phyloP scores from a whole-genome alignment of 2,888 invertebrate genomes.

The Himalopsyche japonica region DNA sequence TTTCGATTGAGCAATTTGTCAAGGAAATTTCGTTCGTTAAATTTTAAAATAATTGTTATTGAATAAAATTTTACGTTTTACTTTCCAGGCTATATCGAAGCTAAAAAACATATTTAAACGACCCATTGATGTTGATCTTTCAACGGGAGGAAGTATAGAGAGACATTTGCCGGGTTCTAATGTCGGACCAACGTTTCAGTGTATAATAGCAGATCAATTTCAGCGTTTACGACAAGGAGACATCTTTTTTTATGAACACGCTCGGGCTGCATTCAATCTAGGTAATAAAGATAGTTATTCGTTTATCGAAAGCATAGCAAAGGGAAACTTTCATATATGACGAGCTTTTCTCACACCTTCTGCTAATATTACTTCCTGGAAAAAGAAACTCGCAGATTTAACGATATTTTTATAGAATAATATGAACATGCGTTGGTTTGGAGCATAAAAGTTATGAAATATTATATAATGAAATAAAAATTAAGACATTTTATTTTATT shows the following conservation, averaged over 20 bases:
- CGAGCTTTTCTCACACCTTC: not conserved
- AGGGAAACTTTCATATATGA: no score
- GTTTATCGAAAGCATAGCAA: no score
- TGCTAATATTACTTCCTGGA: not conserved
- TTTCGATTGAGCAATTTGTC: no score
- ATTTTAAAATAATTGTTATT: no score
- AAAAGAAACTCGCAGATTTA: not conserved
- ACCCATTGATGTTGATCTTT: constrained; percentile 72
- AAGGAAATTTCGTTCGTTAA: no score
- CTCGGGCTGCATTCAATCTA: constrained; percentile 20
- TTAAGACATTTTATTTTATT: no score
- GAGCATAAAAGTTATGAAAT: no score
- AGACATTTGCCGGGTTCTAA: constrained; percentile 62
- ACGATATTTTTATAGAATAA: not conserved
- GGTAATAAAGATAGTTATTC: constrained; percentile 3
- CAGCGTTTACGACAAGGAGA: constrained; percentile 69
- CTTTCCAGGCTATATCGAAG: constrained; percentile 61
- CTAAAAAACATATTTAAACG: constrained; percentile 60
- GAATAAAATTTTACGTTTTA: no score
- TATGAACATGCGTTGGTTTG: not conserved
- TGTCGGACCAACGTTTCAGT: constrained; percentile 73
- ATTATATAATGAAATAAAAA: no score
- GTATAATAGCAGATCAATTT: constrained; percentile 72
- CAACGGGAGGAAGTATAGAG: constrained; percentile 71
- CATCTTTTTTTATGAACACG: constrained; percentile 70